Percentiles rank a stretch among this genome's conserved stretches.
Evolutionary conservation across 2,797 vertebrate genomes (phyloP).

Genomic region (Lagorchestes hirsutus): DNA sequence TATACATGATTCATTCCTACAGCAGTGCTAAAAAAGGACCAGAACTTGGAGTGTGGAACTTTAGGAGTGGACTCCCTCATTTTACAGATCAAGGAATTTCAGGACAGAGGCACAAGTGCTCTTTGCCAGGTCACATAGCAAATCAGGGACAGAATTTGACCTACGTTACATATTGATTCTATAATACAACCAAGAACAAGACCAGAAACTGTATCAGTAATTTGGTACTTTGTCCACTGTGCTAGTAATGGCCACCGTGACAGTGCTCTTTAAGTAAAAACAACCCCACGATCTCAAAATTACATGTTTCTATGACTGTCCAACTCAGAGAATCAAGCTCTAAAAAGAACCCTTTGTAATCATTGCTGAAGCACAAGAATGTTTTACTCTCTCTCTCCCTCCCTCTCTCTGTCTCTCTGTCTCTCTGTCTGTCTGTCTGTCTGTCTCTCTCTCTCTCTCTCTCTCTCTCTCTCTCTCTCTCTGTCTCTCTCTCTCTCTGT

Average conservation of each 20-base stretch:
- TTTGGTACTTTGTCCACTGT: neutral
- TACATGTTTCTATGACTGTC: neutral
- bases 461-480: too few species aligned
- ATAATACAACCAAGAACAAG: neutral
- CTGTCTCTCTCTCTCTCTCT: too few species aligned
- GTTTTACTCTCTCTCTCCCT: neutral
- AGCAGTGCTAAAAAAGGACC: conserved; percentile 7
- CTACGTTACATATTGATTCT: neutral
- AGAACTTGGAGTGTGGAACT: conserved; percentile 16
- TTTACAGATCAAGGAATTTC: neutral
- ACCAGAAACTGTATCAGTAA: neutral
- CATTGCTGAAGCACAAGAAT: neutral
- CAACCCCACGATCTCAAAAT: neutral
- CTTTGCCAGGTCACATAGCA: neutral
- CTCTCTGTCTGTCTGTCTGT: too few species aligned
- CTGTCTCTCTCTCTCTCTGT: too few species aligned
- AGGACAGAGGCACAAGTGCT: neutral
- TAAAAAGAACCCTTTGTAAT: neutral
- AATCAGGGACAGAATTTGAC: neutral
- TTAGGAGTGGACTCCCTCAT: neutral
- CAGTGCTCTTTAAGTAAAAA: conserved; percentile 6
- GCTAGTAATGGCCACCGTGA: neutral
- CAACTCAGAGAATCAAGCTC: neutral
- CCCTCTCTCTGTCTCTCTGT: too few species aligned
- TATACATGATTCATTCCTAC: conserved; percentile 5